Conservation (phyloP, 2,113 vertebrate species). For the Solea senegalensis region DNA sequence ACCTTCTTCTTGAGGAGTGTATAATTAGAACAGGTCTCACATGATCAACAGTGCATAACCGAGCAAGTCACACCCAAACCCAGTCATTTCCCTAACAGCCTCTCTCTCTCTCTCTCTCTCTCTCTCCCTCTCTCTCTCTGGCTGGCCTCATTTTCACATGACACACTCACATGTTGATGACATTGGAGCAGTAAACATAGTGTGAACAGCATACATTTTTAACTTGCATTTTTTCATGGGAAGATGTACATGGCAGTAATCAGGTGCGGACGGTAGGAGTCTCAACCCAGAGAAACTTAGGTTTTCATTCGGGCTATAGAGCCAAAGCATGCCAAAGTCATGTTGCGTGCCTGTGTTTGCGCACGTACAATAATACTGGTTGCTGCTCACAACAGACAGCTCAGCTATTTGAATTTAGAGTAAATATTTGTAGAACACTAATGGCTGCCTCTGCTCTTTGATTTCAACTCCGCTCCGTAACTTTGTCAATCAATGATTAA, state of each 20-base stretch:
- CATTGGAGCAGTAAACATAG: slow-evolving; percentile 22
- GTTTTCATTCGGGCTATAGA: slow-evolving; percentile 30
- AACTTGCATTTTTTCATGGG: slow-evolving; percentile 29
- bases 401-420: slow-evolving; percentile 64
- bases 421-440: slow-evolving; percentile 77
- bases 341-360: background rate
- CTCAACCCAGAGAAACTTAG: slow-evolving; percentile 38
- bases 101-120: slow-evolving; percentile 42
- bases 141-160: slow-evolving; percentile 49
- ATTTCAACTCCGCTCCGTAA: slow-evolving; percentile 59
- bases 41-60: slow-evolving; percentile 81
- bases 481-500: slow-evolving; percentile 64
- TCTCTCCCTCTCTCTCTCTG: slow-evolving; percentile 27
- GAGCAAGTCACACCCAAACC: slow-evolving; percentile 78
- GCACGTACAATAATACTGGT: slow-evolving; percentile 3
- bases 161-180: background rate
- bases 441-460: slow-evolving; percentile 61
- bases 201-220: slow-evolving; percentile 34
- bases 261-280: slow-evolving; percentile 30
- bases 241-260: slow-evolving; percentile 27
- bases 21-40: slow-evolving; percentile 85
- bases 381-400: slow-evolving; percentile 45
- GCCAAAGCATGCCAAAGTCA: slow-evolving; percentile 10
- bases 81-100: slow-evolving; percentile 69
- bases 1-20: slow-evolving; percentile 79